Base-by-base conservation (phyloP, 2,113 vertebrate genomes). In the Caranx ignobilis region DNA sequence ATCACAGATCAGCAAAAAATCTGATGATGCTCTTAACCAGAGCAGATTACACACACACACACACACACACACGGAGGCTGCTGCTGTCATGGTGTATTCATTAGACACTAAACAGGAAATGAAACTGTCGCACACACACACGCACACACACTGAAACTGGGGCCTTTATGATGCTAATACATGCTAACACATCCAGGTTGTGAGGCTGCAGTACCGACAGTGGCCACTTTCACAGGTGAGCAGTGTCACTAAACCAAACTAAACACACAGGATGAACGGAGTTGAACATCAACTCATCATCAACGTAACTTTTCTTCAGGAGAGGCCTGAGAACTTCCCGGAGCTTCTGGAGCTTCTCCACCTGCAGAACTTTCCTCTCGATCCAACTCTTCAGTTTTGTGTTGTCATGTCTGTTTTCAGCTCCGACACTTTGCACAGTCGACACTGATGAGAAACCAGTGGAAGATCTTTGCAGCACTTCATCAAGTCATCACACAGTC, bases 401-500 rank as follows among this genome's bases (percentile, higher is more conserved):
- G 9, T 0, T 52, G 13, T 2, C 3, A 1, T 21, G 2, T 15
- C 21, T 15, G 11, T 54, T 57, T 26, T 26, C 26, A 26, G 26
- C 26, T 26, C 26, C 26, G 26, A 26, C 26, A n/a, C 7, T 68
- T 34, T 45, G 21, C 35, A 21, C 39, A 21, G 10, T 47, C 64
- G 32, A 47, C 54, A 73, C 9, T 31, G 55, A 35, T 47, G 34
- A 61, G 34, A 43, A 59, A 48, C 3, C 77, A 21, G 26, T 32
- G 11, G 18, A 16, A 10, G n/a, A 60, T 34, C 32, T 45, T 45
- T 31, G 52, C 26, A 55, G 39, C 48, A 15, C 62, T 60, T 47
- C 32, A 45, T 32, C 16, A 3, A 73, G 65, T 77, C 55, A 64
- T 47, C 56, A 37, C 52, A 52, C 56, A 62, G 66, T 70, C 34